phyloP scores from a whole-genome alignment of 1,140 invertebrate genomes.

The Vanessa tameamea region DNA sequence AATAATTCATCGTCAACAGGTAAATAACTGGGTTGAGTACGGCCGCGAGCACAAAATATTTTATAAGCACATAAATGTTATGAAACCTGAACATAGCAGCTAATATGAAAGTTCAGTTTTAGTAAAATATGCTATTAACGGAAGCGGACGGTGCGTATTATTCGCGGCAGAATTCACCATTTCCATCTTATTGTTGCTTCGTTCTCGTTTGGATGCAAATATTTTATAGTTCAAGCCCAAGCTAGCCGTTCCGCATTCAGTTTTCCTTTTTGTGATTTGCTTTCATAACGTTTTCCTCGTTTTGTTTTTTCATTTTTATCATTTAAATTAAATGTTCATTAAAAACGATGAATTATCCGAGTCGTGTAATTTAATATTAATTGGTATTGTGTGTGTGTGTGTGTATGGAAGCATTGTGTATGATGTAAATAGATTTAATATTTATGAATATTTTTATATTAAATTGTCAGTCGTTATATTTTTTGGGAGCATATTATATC shows the following conservation, averaged over 20 bases:
- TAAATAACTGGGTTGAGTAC: too few species aligned
- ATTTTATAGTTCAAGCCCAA: conserved; percentile 55
- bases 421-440: not conserved
- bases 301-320: not conserved
- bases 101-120: conserved; percentile 7
- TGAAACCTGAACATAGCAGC: not conserved
- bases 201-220: conserved; percentile 68
- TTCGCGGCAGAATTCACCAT: conserved; percentile 48
- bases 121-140: conserved; percentile 24
- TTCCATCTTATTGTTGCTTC: conserved; percentile 64
- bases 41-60: not conserved
- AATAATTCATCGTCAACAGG: not conserved
- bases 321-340: conserved; percentile 4
- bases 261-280: conserved; percentile 7
- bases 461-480: too few species aligned
- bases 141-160: conserved; percentile 22
- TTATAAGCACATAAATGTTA: conserved; percentile 5
- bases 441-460: not conserved
- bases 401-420: not conserved
- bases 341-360: not conserved
- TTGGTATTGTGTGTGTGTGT: too few species aligned
- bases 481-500: too few species aligned
- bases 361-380: not conserved
- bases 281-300: conserved; percentile 6
- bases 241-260: not conserved